Conservation (phyloP, 1,140 invertebrate species). For the Panagrolaimus sp. region DNA sequence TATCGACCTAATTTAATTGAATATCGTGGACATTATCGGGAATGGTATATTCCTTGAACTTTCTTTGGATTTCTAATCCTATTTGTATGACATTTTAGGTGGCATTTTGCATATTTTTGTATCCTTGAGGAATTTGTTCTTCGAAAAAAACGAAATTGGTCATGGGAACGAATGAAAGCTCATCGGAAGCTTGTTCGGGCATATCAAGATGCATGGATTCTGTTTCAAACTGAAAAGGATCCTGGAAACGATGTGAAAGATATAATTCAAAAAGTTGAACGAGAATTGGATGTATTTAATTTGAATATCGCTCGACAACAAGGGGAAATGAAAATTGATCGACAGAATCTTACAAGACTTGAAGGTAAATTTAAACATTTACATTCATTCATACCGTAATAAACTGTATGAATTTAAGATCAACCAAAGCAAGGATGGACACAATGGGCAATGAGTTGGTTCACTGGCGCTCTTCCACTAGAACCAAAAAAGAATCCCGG, state of each 20-base stretch:
- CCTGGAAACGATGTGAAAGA: constrained; percentile 50
- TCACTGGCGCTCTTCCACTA: constrained; percentile 61
- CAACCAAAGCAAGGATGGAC: constrained; percentile 59
- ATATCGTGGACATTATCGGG: constrained; percentile 73
- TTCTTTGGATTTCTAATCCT: not conserved
- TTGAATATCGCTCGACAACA: constrained; percentile 82
- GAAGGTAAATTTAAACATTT: too few species aligned
- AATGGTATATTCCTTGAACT: constrained; percentile 75
- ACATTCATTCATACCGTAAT: not conserved
- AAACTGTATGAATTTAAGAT: constrained; percentile 21
- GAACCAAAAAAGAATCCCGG: constrained; percentile 31
- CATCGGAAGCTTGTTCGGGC: constrained; percentile 72
- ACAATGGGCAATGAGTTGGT: constrained; percentile 65
- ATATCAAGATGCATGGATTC: constrained; percentile 73
- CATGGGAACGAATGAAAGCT: constrained; percentile 77
- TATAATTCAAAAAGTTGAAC: constrained; percentile 44
- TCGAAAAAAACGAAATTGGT: constrained; percentile 74
- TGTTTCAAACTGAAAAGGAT: constrained; percentile 71
- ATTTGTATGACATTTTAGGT: constrained; percentile 64
- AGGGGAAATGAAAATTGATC: constrained; percentile 74
- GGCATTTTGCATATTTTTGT: constrained; percentile 83
- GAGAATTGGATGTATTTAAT: constrained; percentile 78
- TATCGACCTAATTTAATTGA: constrained; percentile 72
- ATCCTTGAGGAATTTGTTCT: constrained; percentile 76
- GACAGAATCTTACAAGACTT: constrained; percentile 63